Evolutionary conservation across 2,113 vertebrate species (phyloP).

Genomic region (Anthoscopus minutus): DNA sequence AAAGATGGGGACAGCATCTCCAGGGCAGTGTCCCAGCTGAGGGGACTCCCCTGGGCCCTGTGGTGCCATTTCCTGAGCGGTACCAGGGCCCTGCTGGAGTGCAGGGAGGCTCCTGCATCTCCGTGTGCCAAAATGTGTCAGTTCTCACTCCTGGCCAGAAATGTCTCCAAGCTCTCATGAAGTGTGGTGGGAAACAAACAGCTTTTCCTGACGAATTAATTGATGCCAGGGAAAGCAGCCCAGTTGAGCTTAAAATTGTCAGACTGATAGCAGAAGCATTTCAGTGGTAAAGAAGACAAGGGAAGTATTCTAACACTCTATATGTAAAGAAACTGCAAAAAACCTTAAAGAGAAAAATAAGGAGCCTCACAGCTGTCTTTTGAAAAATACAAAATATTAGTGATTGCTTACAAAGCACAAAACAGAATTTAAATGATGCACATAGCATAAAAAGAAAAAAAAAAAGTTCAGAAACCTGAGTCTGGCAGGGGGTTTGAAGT

Average conservation of each 20-base stretch:
- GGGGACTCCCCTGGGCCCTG: neutral
- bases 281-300: neutral
- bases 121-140: neutral
- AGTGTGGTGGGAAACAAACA: neutral
- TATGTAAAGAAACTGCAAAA: neutral
- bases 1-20: neutral
- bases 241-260: neutral
- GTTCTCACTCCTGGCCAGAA: neutral
- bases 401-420: slow-evolving; percentile 27
- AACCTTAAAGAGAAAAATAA: neutral
- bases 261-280: neutral
- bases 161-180: neutral
- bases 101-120: neutral
- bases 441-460: neutral
- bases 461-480: slow-evolving; percentile 4
- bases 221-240: neutral
- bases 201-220: neutral
- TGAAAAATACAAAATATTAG: slow-evolving; percentile 34
- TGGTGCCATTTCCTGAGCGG: too few relatives aligned
- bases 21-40: neutral
- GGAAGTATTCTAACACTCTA: neutral
- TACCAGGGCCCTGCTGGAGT: too few relatives aligned
- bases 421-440: slow-evolving; percentile 59
- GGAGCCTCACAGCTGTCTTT: neutral
- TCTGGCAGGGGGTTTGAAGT: slow-evolving; percentile 42